A percentile compares a stretch with the other conserved stretches of the same genome.
Evolutionary conservation across 2,113 vertebrate genomes (phyloP).

Genomic region (Labeo catla): DNA sequence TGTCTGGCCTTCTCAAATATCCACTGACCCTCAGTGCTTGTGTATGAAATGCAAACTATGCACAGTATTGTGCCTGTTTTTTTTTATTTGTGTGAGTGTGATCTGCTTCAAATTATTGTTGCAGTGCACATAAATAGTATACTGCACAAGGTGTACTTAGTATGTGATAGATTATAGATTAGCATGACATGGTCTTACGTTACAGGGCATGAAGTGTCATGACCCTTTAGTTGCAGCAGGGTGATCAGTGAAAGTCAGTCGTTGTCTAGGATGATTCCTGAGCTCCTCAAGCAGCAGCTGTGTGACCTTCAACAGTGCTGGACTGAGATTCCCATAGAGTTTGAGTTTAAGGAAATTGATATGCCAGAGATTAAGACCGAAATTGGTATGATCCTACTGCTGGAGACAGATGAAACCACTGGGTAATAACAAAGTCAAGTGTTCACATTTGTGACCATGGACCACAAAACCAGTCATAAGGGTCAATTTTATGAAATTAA

Average conservation of each 20-base stretch:
- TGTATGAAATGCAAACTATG: too few species aligned
- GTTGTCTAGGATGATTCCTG: not conserved
- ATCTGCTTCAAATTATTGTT: not conserved
- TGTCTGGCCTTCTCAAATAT: not conserved
- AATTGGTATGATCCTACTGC: not conserved
- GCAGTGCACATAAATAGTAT: not conserved
- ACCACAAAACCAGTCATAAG: too few species aligned
- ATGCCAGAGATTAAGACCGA: not conserved
- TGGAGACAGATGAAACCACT: not conserved
- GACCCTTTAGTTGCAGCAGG: not conserved
- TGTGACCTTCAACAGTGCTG: not conserved
- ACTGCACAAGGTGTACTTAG: not conserved
- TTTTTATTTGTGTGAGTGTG: not conserved
- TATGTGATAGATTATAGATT: not conserved
- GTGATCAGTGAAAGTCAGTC: not conserved
- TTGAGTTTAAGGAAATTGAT: not conserved
- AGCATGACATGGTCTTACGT: not conserved
- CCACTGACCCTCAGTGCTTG: not conserved
- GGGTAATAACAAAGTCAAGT: too few species aligned
- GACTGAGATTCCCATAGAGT: not conserved
- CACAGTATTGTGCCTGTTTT: not conserved
- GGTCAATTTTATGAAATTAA: too few species aligned
- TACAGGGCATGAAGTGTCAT: not conserved
- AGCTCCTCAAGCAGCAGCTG: not conserved
- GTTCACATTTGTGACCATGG: too few species aligned